A percentile compares a stretch with the other conserved stretches of the same genome.
These are phyloP conservation scores for Vulpes ferrilata DNA, from an alignment of 2,113 vertebrate genomes.

Conservation along the genomic window DNA sequence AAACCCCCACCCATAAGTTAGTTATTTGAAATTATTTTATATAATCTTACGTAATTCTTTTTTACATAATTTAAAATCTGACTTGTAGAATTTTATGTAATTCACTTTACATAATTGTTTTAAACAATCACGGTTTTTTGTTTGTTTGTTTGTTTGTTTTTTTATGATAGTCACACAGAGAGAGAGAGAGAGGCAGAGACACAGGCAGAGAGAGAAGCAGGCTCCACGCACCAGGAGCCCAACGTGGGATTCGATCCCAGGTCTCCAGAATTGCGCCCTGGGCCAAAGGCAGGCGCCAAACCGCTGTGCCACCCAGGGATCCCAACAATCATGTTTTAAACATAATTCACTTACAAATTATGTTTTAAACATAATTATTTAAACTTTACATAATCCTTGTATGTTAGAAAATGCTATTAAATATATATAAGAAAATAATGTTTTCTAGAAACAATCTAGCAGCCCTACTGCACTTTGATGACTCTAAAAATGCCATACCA, in stretches of 20 bases:
- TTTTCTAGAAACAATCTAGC: slow-evolving; percentile 33
- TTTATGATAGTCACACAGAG: no score
- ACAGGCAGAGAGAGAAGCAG: no score
- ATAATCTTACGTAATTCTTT: slow-evolving; percentile 33
- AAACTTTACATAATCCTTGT: neutral
- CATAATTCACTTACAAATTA: neutral
- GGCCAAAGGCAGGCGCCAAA: no score
- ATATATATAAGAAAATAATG: neutral
- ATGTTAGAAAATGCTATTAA: neutral
- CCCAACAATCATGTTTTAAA: neutral
- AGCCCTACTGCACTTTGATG: neutral
- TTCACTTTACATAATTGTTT: neutral
- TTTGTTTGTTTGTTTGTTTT: no score
- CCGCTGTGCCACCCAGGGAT: no score
- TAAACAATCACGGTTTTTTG: neutral
- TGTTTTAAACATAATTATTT: neutral
- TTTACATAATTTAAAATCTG: neutral
- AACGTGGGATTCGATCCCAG: no score
- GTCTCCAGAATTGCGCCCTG: no score
- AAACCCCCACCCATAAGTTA: neutral
- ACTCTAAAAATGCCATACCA: slow-evolving; percentile 17
- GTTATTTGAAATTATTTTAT: slow-evolving; percentile 32
- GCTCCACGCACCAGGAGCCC: no score
- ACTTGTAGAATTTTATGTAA: neutral
- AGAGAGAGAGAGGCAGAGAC: no score